phyloP scores from a whole-genome alignment of 2,888 invertebrate species.

The Mylabris sibirica region DNA sequence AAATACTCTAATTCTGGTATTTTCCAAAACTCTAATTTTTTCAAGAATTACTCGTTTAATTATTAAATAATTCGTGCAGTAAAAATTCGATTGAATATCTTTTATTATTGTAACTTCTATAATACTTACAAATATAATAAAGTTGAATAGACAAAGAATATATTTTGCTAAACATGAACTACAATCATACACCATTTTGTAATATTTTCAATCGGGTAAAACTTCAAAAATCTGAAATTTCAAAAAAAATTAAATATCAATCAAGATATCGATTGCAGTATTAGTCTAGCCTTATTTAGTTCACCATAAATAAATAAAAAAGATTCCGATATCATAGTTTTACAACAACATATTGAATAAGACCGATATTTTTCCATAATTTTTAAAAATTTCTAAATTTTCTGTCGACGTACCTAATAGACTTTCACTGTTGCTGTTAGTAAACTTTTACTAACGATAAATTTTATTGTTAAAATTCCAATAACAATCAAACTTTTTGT shows the following conservation, averaged over 20 bases:
- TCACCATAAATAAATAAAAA: not conserved
- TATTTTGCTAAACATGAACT: slow-evolving; percentile 74
- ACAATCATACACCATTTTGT: slow-evolving; percentile 59
- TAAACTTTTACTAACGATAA: not conserved
- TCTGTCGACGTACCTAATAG: not conserved
- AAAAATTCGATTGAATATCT: not conserved
- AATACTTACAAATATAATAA: slow-evolving; percentile 75
- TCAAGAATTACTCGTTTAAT: not conserved
- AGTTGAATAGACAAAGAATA: slow-evolving; percentile 76
- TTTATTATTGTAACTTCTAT: not conserved
- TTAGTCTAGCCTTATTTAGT: not conserved
- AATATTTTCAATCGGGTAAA: not conserved
- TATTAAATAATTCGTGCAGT: not conserved
- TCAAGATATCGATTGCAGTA: not conserved
- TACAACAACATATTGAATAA: not conserved
- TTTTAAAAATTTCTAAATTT: not conserved
- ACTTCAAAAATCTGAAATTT: not conserved
- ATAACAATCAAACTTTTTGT: not conserved
- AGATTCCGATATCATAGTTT: not conserved
- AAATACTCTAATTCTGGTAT: not conserved
- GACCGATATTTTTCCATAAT: not conserved
- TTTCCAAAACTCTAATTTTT: too few relatives aligned
- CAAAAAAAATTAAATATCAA: too few relatives aligned
- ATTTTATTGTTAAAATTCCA: not conserved
- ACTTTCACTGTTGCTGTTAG: not conserved